phyloP scores from a whole-genome alignment of 2,797 vertebrate genomes.

The Lindbergichthys nudifrons region DNA sequence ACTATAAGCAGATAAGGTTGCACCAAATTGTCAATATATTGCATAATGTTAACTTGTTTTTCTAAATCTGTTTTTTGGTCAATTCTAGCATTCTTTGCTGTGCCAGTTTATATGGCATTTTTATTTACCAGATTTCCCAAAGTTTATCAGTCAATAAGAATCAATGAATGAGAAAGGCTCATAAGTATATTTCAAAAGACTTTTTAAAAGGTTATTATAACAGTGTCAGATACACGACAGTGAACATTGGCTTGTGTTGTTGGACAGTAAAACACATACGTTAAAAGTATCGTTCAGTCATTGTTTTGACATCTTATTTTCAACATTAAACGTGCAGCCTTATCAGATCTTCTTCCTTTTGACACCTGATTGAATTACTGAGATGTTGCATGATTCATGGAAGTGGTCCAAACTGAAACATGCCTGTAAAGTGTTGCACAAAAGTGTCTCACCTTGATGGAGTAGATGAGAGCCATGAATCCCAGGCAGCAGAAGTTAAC shows the following conservation, averaged over 20 bases:
- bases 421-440: not conserved
- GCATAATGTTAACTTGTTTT: not conserved
- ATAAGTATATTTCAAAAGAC: not conserved
- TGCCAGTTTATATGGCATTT: not conserved
- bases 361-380: not conserved
- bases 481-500: constrained; percentile 91
- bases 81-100: not conserved
- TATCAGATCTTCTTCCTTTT: not conserved
- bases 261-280: not conserved
- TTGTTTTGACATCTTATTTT: not conserved
- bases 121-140: not conserved
- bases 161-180: not conserved
- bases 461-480: constrained; percentile 88
- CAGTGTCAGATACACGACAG: not conserved
- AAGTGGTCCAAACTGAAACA: not conserved
- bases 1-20: not conserved
- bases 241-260: not conserved
- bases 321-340: not conserved
- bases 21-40: not conserved
- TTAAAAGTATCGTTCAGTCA: not conserved
- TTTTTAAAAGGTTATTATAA: not conserved
- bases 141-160: not conserved
- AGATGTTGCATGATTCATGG: not conserved
- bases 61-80: not conserved
- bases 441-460: constrained; percentile 85